These are phyloP conservation scores for Lynx canadensis DNA, from an alignment of 2,113 vertebrate genomes.

Conservation along the genomic window DNA sequence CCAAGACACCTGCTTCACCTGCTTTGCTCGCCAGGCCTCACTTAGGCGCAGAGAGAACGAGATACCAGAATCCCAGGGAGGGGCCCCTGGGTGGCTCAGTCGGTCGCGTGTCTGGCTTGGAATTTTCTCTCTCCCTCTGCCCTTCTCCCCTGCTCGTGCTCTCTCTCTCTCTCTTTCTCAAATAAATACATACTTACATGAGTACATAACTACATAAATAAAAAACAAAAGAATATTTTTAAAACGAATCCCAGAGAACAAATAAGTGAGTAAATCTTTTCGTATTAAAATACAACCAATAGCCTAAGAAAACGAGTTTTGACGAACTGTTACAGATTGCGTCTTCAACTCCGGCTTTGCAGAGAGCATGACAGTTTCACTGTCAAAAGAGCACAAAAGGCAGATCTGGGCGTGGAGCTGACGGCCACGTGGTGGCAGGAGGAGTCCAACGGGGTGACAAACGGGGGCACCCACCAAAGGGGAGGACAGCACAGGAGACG, in stretches of 20 bases:
- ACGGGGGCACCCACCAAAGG: background rate
- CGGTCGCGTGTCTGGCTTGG: too few species aligned
- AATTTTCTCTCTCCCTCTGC: too few species aligned
- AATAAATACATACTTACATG: too few species aligned
- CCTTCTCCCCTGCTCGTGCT: too few species aligned
- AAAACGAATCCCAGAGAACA: background rate
- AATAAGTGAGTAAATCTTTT: background rate
- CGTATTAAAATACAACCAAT: background rate
- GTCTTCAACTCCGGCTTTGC: background rate
- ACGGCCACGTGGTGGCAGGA: background rate
- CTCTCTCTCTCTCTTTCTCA: too few species aligned
- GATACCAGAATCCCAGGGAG: background rate
- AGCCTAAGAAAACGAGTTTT: background rate
- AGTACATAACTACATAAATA: too few species aligned
- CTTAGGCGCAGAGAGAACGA: background rate
- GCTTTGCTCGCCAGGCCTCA: background rate
- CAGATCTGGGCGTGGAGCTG: background rate
- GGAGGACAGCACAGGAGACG: fast-evolving
- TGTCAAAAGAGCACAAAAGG: background rate
- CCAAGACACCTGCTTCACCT: background rate
- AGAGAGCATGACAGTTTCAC: background rate
- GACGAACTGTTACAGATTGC: background rate
- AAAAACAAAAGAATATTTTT: too few species aligned
- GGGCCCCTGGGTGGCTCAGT: too few species aligned
- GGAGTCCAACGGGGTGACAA: background rate